Conservation (phyloP, 1,140 invertebrate species). For the Philotrypesis tridentata region DNA sequence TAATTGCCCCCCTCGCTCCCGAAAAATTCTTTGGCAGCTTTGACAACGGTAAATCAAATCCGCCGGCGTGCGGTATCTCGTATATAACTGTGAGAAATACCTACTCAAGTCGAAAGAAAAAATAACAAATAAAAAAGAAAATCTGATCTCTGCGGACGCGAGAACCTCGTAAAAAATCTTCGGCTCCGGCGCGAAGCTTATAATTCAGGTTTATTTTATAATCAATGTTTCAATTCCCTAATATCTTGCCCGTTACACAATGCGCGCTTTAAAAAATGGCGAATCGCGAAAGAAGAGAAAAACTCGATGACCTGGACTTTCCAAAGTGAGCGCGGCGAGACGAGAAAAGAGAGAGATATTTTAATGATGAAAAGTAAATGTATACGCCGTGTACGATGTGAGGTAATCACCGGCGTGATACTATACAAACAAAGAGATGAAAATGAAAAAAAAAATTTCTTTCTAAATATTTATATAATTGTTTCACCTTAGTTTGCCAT, state of each 20-base stretch:
- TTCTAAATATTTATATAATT: too few species aligned
- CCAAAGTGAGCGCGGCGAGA: slow-evolving; percentile 21
- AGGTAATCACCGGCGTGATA: slow-evolving; percentile 14
- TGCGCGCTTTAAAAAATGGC: slow-evolving; percentile 28
- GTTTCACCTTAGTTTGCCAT: too few species aligned
- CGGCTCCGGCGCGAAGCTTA: neutral
- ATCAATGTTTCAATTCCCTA: slow-evolving; percentile 45
- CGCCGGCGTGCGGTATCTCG: neutral
- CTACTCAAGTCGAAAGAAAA: neutral
- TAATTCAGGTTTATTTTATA: slow-evolving; percentile 32
- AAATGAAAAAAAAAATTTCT: neutral
- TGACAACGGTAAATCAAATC: neutral
- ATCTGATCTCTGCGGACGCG: neutral
- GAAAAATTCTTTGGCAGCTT: neutral
- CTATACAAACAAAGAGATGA: slow-evolving; percentile 21
- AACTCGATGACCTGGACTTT: slow-evolving; percentile 41
- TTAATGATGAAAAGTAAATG: slow-evolving; percentile 46
- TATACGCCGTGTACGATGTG: neutral
- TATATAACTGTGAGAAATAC: neutral
- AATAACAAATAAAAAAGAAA: neutral
- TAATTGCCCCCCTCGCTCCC: too few species aligned
- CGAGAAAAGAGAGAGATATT: neutral
- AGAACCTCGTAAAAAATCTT: neutral
- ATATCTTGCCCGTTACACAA: slow-evolving; percentile 40
- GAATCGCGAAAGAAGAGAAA: slow-evolving; percentile 9